Percentiles rank a stretch among this genome's conserved stretches.
phyloP scores from a whole-genome alignment of 2,888 invertebrate species.

The Autographa gamma region DNA sequence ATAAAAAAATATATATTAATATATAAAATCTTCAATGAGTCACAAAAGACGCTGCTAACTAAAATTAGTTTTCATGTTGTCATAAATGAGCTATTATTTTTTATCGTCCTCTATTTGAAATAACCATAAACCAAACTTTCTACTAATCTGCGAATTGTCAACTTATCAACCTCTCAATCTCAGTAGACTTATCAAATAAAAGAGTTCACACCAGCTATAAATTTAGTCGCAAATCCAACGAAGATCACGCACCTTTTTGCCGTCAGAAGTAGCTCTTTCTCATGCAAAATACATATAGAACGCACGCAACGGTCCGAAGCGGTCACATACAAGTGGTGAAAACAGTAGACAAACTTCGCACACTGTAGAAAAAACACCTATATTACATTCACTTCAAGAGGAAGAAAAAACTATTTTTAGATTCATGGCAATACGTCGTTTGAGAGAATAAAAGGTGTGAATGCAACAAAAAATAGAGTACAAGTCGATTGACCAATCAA shows the following conservation, averaged over 20 bases:
- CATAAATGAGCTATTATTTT: not conserved
- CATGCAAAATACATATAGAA: slow-evolving; percentile 62
- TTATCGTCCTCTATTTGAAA: not conserved
- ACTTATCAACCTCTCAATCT: slow-evolving; percentile 41
- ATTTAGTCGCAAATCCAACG: slow-evolving; percentile 52
- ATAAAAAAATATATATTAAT: too few relatives aligned
- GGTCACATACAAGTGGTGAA: not conserved
- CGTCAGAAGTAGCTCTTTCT: slow-evolving; percentile 57
- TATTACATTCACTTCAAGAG: too few relatives aligned
- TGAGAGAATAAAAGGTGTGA: too few relatives aligned
- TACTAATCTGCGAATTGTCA: not conserved
- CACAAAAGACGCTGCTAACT: too few relatives aligned
- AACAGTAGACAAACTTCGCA: slow-evolving; percentile 22
- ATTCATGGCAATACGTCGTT: too few relatives aligned
- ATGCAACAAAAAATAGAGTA: too few relatives aligned
- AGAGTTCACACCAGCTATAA: slow-evolving; percentile 47
- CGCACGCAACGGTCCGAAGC: slow-evolving; percentile 54
- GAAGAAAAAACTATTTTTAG: too few relatives aligned
- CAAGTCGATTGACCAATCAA: too few relatives aligned
- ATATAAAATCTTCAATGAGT: too few relatives aligned
- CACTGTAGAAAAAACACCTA: too few relatives aligned
- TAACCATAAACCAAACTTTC: not conserved
- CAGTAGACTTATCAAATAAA: slow-evolving; percentile 50
- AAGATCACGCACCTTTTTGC: slow-evolving; percentile 59
- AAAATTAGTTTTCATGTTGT: too few relatives aligned